phyloP scores from a whole-genome alignment of 2,888 invertebrate species.

The Leucophora obtusa region DNA sequence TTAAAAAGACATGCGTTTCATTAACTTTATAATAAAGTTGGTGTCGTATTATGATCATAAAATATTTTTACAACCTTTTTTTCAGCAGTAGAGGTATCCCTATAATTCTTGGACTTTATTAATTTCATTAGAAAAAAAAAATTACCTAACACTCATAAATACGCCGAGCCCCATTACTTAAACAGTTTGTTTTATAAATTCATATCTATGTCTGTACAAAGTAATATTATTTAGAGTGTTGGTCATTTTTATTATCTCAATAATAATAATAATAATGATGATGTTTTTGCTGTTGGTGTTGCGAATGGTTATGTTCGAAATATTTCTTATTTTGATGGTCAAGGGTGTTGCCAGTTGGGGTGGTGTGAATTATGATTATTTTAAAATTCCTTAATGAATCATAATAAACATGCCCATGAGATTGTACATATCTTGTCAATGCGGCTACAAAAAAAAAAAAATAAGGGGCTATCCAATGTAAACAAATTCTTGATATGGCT shows the following conservation, averaged over 20 bases:
- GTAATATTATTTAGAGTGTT: background rate
- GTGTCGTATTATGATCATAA: constrained; percentile 62
- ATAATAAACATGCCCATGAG: constrained; percentile 15
- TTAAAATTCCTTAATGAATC: background rate
- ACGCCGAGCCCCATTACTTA: background rate
- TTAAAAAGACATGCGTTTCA: constrained; percentile 30
- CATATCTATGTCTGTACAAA: background rate
- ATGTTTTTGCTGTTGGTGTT: no score
- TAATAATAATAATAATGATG: background rate
- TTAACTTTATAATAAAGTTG: constrained; percentile 51
- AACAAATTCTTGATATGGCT: background rate
- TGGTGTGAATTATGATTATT: constrained; percentile 21
- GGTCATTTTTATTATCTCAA: constrained; percentile 24
- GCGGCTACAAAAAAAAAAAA: background rate
- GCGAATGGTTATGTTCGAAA: constrained; percentile 1
- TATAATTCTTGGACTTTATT: constrained; percentile 15
- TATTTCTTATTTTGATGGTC: background rate
- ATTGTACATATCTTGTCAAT: background rate
- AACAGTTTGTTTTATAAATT: background rate
- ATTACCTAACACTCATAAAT: background rate
- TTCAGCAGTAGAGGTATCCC: background rate
- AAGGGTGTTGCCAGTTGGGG: background rate
- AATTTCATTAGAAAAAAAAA: constrained; percentile 38
- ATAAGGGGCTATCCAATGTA: constrained; percentile 21
- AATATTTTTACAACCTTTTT: constrained; percentile 62